These are phyloP conservation scores for Drosophila fungiperda DNA, from an alignment of 2,888 invertebrate genomes.

Conservation along the genomic window DNA sequence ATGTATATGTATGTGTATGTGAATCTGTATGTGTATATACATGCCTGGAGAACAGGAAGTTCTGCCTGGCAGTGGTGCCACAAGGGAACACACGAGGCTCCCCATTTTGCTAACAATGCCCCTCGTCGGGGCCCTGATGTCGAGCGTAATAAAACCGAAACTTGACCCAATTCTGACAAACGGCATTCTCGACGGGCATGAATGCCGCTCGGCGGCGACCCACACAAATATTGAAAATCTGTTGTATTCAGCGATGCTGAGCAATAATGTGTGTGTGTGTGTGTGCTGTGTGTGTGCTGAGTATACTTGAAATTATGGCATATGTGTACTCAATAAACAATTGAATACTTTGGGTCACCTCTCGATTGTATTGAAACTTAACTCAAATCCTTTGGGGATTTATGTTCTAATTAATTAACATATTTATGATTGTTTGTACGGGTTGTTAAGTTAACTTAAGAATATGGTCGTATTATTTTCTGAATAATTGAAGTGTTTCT, in stretches of 20 bases:
- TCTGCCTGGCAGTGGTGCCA: conserved; percentile 33
- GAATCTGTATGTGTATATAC: neutral
- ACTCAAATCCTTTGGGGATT: conserved; percentile 12
- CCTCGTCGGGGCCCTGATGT: conserved; percentile 3
- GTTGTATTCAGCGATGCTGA: conserved; percentile 35
- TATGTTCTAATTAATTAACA: conserved; percentile 14
- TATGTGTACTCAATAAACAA: conserved; percentile 52
- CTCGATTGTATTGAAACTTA: conserved; percentile 7
- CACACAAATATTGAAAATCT: conserved; percentile 51
- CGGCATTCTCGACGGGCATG: conserved; percentile 47
- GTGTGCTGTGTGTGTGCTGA: neutral
- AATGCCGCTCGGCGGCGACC: conserved; percentile 48
- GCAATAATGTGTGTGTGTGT: neutral
- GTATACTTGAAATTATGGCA: conserved; percentile 27
- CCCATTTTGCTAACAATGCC: neutral
- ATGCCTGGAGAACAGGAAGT: conserved; percentile 41
- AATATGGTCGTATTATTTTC: too few relatives aligned
- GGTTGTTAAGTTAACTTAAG: neutral
- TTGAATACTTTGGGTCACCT: conserved; percentile 38
- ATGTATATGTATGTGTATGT: neutral
- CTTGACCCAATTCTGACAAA: conserved; percentile 74
- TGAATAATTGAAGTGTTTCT: neutral
- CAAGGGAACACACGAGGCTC: conserved; percentile 34
- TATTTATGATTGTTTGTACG: neutral
- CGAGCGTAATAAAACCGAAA: conserved; percentile 74